phyloP scores from a whole-genome alignment of 37 sponge, comb jelly and placozoan genomes.

The Eunapius fragilis region DNA sequence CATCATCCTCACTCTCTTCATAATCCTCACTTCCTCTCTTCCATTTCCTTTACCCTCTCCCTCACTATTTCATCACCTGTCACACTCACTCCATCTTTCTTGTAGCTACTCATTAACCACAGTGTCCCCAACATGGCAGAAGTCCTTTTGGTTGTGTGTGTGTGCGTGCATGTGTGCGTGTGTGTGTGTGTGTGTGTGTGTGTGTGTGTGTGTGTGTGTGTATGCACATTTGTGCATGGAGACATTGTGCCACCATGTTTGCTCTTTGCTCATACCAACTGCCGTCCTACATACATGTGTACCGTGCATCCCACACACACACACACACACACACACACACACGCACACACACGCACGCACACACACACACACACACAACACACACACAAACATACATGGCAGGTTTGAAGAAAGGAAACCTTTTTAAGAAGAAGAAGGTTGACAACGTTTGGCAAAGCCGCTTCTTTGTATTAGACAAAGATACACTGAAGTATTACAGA shows the following conservation, averaged over 20 bases:
- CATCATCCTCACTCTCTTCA: background rate
- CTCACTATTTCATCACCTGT: background rate
- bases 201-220: background rate
- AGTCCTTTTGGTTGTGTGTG: too few species aligned
- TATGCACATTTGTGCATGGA: background rate
- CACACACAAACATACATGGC: background rate
- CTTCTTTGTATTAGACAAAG: slow-evolving; percentile 66
- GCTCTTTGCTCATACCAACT: too few species aligned
- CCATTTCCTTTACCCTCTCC: background rate
- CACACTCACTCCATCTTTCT: too few species aligned
- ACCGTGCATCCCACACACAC: background rate
- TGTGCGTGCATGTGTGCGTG: background rate
- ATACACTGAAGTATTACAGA: slow-evolving; percentile 51
- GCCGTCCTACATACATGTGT: too few species aligned
- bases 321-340: too few species aligned
- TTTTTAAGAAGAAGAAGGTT: slow-evolving; percentile 72
- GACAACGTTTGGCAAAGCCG: slow-evolving; percentile 69
- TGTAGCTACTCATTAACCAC: too few species aligned
- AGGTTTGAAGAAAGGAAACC: slow-evolving; percentile 70
- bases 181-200: background rate
- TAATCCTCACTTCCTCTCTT: too few species aligned
- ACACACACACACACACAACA: too few species aligned
- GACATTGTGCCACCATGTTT: too few species aligned
- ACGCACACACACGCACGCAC: too few species aligned
- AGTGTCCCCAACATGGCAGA: too few species aligned